These are phyloP conservation scores for Lasioglossum pauxillum DNA, from an alignment of 2,888 invertebrate species.

Conservation along the genomic window DNA sequence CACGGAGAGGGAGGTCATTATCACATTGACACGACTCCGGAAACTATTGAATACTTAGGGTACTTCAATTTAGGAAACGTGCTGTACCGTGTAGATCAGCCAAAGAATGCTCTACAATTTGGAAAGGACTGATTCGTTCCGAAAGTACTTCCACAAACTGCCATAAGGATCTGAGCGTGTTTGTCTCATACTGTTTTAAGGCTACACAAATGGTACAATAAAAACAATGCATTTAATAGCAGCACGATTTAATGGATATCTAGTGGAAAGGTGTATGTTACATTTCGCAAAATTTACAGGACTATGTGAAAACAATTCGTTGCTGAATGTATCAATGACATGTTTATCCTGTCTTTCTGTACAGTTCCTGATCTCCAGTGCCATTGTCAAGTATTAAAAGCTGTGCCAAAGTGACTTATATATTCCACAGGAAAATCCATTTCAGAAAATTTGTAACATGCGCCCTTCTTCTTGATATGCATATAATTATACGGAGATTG, in stretches of 20 bases:
- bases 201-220: neutral
- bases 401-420: neutral
- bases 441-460: neutral
- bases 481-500: slow-evolving; percentile 1
- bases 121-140: slow-evolving; percentile 90
- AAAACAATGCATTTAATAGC: neutral
- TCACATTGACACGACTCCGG: slow-evolving; percentile 97
- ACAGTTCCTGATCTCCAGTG: neutral
- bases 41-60: slow-evolving; percentile 94
- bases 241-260: neutral
- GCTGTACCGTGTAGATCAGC: slow-evolving; percentile 91
- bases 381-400: neutral
- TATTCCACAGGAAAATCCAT: neutral
- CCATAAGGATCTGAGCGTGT: neutral
- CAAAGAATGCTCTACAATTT: slow-evolving; percentile 87
- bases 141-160: neutral
- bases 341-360: neutral
- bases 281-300: neutral
- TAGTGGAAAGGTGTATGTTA: neutral
- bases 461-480: neutral
- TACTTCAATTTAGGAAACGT: slow-evolving; percentile 93
- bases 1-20: slow-evolving; percentile 97
- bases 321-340: neutral
- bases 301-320: neutral
- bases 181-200: neutral